These are phyloP conservation scores for Coptodon bakossiorum DNA, from an alignment of 2,113 vertebrate species.

Conservation along the genomic window DNA sequence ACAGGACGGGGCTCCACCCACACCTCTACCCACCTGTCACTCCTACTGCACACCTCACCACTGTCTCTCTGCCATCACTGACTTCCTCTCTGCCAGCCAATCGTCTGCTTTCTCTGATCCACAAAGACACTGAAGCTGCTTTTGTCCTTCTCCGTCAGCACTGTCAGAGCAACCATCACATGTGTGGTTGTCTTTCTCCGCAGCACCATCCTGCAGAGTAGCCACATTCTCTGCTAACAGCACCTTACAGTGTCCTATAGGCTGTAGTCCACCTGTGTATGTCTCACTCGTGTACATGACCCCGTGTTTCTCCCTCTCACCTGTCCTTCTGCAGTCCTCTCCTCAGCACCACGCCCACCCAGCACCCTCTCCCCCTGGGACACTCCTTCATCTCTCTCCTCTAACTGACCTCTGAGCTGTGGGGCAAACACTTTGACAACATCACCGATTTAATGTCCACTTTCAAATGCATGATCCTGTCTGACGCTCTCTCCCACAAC, in stretches of 20 bases:
- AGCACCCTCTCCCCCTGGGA: background rate
- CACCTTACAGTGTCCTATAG: background rate
- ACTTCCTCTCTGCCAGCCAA: background rate
- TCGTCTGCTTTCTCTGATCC: background rate
- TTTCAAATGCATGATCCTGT: background rate
- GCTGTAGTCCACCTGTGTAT: background rate
- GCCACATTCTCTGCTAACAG: background rate
- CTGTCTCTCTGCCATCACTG: background rate
- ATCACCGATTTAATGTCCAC: background rate
- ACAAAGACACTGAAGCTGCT: background rate
- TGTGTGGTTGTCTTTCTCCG: background rate
- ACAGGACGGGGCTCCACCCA: background rate
- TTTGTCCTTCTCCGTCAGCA: background rate
- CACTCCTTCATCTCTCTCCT: background rate
- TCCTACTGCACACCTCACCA: background rate
- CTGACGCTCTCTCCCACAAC: background rate
- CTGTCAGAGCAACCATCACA: background rate
- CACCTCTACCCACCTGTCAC: background rate
- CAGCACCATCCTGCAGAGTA: background rate
- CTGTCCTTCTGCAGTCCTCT: background rate
- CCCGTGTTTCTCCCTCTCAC: background rate
- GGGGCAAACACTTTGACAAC: background rate
- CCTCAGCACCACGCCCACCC: background rate
- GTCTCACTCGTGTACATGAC: background rate
- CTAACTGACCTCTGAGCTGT: background rate